A percentile compares a stretch with the other conserved stretches of the same genome.
These are phyloP conservation scores for Pollenia angustigena DNA, from an alignment of 2,888 invertebrate species.

Conservation along the genomic window DNA sequence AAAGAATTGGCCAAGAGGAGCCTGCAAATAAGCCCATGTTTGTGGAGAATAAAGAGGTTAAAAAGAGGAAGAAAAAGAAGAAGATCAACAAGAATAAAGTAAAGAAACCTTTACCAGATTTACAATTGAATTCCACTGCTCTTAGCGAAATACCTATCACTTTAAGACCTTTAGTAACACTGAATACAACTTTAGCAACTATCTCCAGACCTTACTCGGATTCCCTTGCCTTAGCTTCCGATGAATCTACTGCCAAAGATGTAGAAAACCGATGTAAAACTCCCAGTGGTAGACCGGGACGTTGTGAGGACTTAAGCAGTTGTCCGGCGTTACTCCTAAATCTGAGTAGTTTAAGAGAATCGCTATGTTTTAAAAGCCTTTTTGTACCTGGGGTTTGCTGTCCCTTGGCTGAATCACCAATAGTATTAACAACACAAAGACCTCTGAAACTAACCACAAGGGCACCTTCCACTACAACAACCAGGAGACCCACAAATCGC, in stretches of 20 bases:
- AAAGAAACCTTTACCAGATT: slow-evolving; percentile 80
- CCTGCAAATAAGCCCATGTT: slow-evolving; percentile 77
- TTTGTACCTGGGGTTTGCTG: slow-evolving; percentile 97
- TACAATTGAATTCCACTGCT: slow-evolving; percentile 69
- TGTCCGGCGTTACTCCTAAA: slow-evolving; percentile 94
- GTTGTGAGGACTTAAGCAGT: slow-evolving; percentile 94
- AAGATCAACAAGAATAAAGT: slow-evolving; percentile 81
- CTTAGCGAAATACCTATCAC: slow-evolving; percentile 77
- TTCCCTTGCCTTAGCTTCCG: slow-evolving; percentile 82
- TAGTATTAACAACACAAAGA: slow-evolving; percentile 80
- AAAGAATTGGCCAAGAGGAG: slow-evolving; percentile 77
- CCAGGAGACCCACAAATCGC: slow-evolving; percentile 80
- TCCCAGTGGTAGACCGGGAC: slow-evolving; percentile 91
- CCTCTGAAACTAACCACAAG: slow-evolving; percentile 80
- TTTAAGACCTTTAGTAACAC: slow-evolving; percentile 78
- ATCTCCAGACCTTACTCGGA: slow-evolving; percentile 71
- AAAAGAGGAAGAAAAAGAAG: slow-evolving; percentile 81
- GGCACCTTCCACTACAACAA: slow-evolving; percentile 80
- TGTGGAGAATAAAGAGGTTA: slow-evolving; percentile 82
- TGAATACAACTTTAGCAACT: slow-evolving; percentile 54
- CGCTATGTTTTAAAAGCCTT: slow-evolving; percentile 94
- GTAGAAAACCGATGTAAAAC: slow-evolving; percentile 90
- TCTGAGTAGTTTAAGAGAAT: slow-evolving; percentile 91
- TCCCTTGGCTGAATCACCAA: slow-evolving; percentile 85
- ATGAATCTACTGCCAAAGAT: slow-evolving; percentile 85